Base-by-base conservation (phyloP, 2,113 vertebrate species). In the Odontesthes bonariensis region DNA sequence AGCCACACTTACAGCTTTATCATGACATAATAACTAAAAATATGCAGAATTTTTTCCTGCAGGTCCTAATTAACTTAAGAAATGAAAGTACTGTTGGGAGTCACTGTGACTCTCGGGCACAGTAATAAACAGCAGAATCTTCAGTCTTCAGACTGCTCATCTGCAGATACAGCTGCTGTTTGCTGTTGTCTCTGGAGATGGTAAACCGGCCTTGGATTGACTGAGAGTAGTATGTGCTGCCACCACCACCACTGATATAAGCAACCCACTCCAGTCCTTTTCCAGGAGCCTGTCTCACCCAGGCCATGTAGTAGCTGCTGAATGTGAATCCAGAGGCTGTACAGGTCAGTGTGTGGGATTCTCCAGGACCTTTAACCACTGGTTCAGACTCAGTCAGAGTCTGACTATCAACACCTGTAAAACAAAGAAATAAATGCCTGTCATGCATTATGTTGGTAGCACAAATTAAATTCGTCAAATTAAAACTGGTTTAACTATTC, bases 131-230 rank as follows among this genome's bases (percentile, higher is more conserved):
- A 0, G 70, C 74, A 5, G 69, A 6, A 13, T 74, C 70, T 0
- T 68, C 70, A 9, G 71, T 69, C 60, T 32, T 54, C 64, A 83
- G 20, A 64, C 19, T 60, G 72, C 59, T 75, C 73, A 72, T 71
- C 63, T 77, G 74, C 0, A 82, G 69, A 66, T 69, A 70, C 1
- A 83, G 0, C 14, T 67, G 69, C 17, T 57, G 62, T 35, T n/a
- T 78, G 35, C n/a, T 49, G 66, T 77, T 20, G 1, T 83, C 69
- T 69, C 75, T 83, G 59, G 81, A 83, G 54, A 69, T 54, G 57
- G 55, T 71, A 14, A 72, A 76, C 7, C 74, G 4, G 2, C 63
- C 69, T 2, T 17, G 14, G 3, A 82, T 69, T 38, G 74, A 77
- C 16, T 53, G 9, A 0, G 80, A 69, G 47, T 82, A 73, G 7